A percentile compares a stretch with the other conserved stretches of the same genome.
Conservation (phyloP, 2,888 invertebrate species). For the Mimachlamys varia region DNA sequence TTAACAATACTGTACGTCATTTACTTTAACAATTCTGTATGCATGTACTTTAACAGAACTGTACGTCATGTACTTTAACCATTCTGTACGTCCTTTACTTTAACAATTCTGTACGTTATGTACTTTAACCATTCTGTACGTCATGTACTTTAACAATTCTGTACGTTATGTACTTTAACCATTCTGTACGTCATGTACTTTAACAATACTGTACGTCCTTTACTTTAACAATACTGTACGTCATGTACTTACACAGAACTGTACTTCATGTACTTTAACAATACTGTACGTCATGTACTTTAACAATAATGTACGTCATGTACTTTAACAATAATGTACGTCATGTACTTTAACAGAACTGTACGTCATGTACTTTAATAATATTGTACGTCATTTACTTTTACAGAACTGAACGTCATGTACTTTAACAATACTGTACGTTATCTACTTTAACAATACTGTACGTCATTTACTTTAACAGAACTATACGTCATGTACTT, state of each 20-base stretch:
- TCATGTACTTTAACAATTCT: not conserved
- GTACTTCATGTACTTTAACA: not conserved
- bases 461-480: not conserved
- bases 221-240: not conserved
- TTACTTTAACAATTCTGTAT: not conserved
- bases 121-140: not conserved
- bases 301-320: not conserved
- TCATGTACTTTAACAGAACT: not conserved
- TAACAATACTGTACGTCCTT: not conserved
- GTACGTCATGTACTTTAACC: not conserved
- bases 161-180: not conserved
- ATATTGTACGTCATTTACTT: not conserved
- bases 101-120: not conserved
- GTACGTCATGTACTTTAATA: not conserved
- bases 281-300: not conserved
- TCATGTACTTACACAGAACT: not conserved
- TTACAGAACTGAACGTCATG: not conserved
- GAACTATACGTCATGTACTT: no score
- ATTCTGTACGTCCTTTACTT: not conserved
- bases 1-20: not conserved
- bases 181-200: not conserved
- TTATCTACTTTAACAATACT: not conserved
- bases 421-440: not conserved
- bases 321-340: not conserved
- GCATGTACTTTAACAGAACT: not conserved